Conservation (phyloP, 35 echinoderm and acorn worm species). For the Stichopus chloronotus region DNA sequence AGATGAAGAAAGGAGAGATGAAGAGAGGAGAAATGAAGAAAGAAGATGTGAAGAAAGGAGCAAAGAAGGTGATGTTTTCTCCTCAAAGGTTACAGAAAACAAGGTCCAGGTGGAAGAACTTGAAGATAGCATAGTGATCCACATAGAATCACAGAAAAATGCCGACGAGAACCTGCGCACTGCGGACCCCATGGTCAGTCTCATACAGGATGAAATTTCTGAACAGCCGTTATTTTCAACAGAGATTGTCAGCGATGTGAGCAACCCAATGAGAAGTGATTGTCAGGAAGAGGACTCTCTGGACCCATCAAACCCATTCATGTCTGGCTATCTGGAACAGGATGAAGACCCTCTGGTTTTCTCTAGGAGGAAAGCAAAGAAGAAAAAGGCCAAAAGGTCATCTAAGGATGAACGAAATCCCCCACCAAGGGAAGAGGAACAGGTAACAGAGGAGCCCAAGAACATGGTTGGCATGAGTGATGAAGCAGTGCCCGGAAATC, state of each 20-base stretch:
- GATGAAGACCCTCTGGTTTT: constrained; percentile 20
- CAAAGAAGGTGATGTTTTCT: background rate
- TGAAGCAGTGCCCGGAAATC: background rate
- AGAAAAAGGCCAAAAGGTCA: background rate
- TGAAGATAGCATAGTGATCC: constrained; percentile 76
- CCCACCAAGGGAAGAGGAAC: background rate
- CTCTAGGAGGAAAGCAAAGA: background rate
- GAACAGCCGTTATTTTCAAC: background rate
- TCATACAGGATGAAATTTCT: background rate
- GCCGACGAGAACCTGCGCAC: background rate
- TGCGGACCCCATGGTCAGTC: background rate
- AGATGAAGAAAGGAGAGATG: background rate
- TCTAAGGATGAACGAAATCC: background rate
- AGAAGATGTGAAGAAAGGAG: background rate
- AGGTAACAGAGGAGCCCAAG: background rate
- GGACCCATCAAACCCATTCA: background rate
- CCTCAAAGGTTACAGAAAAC: background rate
- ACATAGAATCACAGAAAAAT: constrained; percentile 21
- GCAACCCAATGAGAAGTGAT: background rate
- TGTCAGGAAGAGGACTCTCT: background rate
- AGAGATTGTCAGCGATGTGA: background rate
- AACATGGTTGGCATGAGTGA: background rate
- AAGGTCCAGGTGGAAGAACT: constrained; percentile 57
- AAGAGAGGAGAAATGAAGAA: background rate
- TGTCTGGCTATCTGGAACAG: background rate